phyloP scores from a whole-genome alignment of 2,797 vertebrate species.

The Tokudaia muenninki region DNA sequence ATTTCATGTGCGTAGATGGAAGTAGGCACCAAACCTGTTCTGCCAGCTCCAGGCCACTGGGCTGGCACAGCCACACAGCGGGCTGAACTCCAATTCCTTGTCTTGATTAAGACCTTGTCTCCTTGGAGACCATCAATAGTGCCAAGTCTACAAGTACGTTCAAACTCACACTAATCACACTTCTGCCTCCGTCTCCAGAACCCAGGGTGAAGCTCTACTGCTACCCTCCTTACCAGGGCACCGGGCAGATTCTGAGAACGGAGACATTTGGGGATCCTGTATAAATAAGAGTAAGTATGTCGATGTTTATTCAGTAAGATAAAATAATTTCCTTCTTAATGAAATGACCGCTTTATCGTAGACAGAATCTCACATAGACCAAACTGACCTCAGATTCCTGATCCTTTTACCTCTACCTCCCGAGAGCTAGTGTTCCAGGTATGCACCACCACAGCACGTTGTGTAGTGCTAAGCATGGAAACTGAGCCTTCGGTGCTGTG shows the following conservation, averaged over 20 bases:
- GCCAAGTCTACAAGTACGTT: conserved; percentile 33
- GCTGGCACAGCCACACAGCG: conserved; percentile 15
- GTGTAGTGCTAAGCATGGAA: neutral
- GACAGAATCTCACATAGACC: neutral
- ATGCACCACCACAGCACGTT: no score
- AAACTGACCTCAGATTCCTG: neutral
- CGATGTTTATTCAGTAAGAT: neutral
- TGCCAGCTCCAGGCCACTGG: conserved; percentile 69
- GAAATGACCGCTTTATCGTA: neutral
- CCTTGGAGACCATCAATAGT: conserved; percentile 61
- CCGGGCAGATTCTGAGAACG: neutral
- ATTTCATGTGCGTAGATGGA: conserved; percentile 63
- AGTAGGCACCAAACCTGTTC: conserved; percentile 77
- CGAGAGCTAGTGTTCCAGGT: neutral
- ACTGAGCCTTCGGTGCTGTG: neutral
- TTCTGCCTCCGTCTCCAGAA: conserved; percentile 19
- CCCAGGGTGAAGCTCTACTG: neutral
- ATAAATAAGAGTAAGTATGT: neutral
- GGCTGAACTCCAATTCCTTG: conserved; percentile 63
- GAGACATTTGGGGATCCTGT: neutral
- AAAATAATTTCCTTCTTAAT: conserved; percentile 41
- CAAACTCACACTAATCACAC: conserved; percentile 2
- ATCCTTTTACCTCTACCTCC: neutral
- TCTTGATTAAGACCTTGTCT: conserved; percentile 39
- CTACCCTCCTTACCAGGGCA: neutral